Base-by-base conservation (phyloP, 2,888 invertebrate species). In the Penaeus monodon region DNA sequence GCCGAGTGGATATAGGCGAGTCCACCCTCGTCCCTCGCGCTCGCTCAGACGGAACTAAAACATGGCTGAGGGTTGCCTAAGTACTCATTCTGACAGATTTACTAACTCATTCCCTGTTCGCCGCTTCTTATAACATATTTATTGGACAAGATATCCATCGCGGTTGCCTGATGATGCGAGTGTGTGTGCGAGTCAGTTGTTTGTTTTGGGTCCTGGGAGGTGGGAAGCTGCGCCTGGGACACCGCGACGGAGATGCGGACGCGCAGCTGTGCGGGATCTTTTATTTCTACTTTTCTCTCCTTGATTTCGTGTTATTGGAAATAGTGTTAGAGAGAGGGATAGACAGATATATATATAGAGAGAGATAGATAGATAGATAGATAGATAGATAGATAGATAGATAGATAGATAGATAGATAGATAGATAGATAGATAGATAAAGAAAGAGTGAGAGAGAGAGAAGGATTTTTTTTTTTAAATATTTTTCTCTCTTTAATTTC, bases 21-120 rank as follows among this genome's bases (percentile, higher is more conserved):
- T 84, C 84, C 38, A 78, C 66, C 68, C 84, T 78, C 84, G 84
- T 84, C 68, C 49, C 38, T 49, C 65, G 33, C 44, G 76, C 27
- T 78, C 78, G 78, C 66, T 78, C 49, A 66, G 68, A 66, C 84
- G 78, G 78, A 84, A 78, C 84, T 84, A 84, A 84, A 84, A 77
- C 77, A 78, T 38, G 84, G 84, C 84, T 65, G 66, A 65, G 84
- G 66, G 77, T 78, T 78, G 73, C 84, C 68, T 68, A 84, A 84
- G 77, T 78, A 77, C 70, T 57, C 44, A 66, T 57, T 63, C 77
- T 84, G 84, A 84, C 84, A 84, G 84, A 84, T 84, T 84, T 84
- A 84, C 84, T 66, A 44, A 77, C 84, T 77, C 77, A 44, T 57
- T 78, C 68, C 38, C 78, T 78, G 84, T 76, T 84, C 70, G 68